Evolutionary conservation across 2,797 vertebrate species (phyloP), one percentile per base, ranked within the genome.

Genomic region (Sphenodon punctatus): DNA sequence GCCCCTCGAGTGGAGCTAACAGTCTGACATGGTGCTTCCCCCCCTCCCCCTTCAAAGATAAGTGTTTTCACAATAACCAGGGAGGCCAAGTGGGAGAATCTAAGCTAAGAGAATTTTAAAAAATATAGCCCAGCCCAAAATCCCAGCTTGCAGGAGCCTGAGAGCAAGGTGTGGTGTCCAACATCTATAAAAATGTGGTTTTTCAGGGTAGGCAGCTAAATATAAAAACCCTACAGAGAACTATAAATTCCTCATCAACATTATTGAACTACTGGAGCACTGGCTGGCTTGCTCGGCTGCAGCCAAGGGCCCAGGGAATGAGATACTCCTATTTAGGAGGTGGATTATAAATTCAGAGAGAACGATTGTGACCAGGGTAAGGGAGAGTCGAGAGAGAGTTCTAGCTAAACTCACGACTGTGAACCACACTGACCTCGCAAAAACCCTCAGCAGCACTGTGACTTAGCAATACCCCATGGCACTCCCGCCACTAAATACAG

Each of bases 111-210:
- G 85, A 73, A 23, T 45, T 77, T 49, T 48, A 23, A 72, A 75
- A 64, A 12, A 2, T 38, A 6, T 11, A 2, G n/a, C n/a, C n/a
- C n/a, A n/a, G n/a, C n/a, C n/a, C n/a, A 10, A 0, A 51, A 70
- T 73, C 72, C 3, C 27, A 10, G 13, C 71, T 72, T 51, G 41
- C 69, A 88, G 87, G 86, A 93, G 87, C 87, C 71, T 22, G 80
- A 82, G 85, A 90, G 80, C 79, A 77, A 86, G 76, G 80, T 59
- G 82, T 81, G 73, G 78, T 63, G 78, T 93, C 92, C 93, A 94
- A 94, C 58, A 75, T 85, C 91, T 84, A 93, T 93, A 93, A 94
- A 93, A 93, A 78, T 93, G 93, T 1, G 90, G 92, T 92, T 94
- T 94, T 92, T 84, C 88, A 91, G 74, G 74, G 74, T 78, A 93